Percentiles rank a stretch among this genome's conserved stretches.
These are phyloP conservation scores for Psophia crepitans DNA, from an alignment of 2,113 vertebrate genomes.

Conservation along the genomic window DNA sequence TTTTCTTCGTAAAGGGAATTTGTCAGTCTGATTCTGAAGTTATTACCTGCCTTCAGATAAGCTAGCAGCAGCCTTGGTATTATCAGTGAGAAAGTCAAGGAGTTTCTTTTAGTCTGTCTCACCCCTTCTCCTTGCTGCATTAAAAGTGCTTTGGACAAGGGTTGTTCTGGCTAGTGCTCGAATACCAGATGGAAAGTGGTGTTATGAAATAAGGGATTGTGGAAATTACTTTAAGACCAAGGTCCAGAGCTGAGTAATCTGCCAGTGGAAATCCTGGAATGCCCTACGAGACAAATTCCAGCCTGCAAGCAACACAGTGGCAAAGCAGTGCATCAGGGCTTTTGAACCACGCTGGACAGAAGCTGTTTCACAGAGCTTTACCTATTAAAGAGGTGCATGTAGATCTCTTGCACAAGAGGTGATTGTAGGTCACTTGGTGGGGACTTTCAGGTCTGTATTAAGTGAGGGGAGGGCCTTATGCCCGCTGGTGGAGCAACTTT, in stretches of 20 bases:
- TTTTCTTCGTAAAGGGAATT: background rate
- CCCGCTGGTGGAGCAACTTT: background rate
- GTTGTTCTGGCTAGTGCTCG: background rate
- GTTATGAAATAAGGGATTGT: background rate
- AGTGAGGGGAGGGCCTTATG: accelerated
- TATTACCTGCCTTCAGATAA: background rate
- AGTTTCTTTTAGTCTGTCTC: background rate
- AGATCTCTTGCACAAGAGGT: background rate
- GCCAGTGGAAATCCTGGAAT: background rate
- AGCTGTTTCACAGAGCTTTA: background rate
- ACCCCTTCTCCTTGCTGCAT: background rate
- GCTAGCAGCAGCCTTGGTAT: background rate
- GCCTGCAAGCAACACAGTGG: background rate
- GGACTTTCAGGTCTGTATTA: background rate
- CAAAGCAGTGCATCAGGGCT: background rate
- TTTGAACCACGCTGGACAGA: accelerated
- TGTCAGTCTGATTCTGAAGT: background rate
- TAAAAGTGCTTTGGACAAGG: background rate
- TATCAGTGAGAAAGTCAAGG: background rate
- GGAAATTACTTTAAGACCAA: background rate
- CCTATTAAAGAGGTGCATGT: accelerated
- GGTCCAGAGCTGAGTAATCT: background rate
- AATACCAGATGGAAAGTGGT: background rate
- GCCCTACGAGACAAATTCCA: background rate
- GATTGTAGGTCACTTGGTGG: background rate